Base-by-base conservation (phyloP, 2,888 invertebrate genomes). In the Athripsodes cinereus region DNA sequence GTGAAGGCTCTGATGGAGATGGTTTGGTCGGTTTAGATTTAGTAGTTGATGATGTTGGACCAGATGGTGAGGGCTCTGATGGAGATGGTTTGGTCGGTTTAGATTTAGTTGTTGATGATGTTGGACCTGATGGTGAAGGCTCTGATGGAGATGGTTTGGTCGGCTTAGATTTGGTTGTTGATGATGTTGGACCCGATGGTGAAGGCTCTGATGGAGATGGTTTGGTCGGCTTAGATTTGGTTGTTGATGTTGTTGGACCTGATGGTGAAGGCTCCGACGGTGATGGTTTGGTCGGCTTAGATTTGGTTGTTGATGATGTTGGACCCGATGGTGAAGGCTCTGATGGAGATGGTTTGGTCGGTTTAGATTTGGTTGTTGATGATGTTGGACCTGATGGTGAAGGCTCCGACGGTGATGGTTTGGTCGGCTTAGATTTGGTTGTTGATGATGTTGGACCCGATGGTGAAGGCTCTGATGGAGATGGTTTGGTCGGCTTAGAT, bases 181-280 rank as follows among this genome's bases (percentile, higher is more conserved):
- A 16, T 3, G 26, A 26, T 6, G 26, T 6, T 26, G 26, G 26
- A 10, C 26, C 26, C 2, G 40, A 13, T 40, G 13, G 13, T 16
- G 40, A 16, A 8, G 40, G 3, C 13, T 13, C 13, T 40, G 40
- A n/a, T 40, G 40, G 13, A 8, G 40, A 16, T 40, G 40, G 16
- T 3, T 10, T 10, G 2, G 26, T 34, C 1, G 54, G 31, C 34
- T 46, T 19, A 18, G 26, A 10, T 6, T 19, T 16, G 22, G 34
- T 13, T 1, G 48, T 2, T 13, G 48, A 16, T 2, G 48, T 2
- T 18, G 10, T 6, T 10, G 48, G 19, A 22, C 18, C n/a, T 13
- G 47, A 18, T 53, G 20, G 65, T 68, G 69, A 67, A 68, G 64
- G 60, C 57, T 53, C 48, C 72, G 69, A 76, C 16, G 22, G 6